Base-by-base conservation (phyloP, 2,888 invertebrate species). In the Cheilosia soror region DNA sequence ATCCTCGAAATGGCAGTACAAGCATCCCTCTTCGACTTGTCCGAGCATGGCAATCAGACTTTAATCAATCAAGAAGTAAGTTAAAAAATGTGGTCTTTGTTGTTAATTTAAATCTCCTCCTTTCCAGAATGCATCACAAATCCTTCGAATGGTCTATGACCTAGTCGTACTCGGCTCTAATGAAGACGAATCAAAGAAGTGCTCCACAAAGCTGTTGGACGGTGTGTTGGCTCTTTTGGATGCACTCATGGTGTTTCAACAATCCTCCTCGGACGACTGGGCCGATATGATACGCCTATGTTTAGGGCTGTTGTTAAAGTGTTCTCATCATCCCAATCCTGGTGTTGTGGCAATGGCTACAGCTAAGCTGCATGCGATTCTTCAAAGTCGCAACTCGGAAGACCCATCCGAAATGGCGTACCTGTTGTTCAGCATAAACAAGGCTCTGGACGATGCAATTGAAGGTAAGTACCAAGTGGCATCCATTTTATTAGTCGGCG, bases 261-360 rank as follows among this genome's bases (percentile, higher is more conserved):
- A 93, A 55, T 92, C 91, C 25, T 91, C 92, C 2, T 91, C 90
- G 0, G 93, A 93, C 76, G 93, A 93, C 86, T 94, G 93, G 93
- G 92, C 93, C 5, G 94, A 94, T 89, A 94, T 94, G 93, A 93
- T 93, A 29, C 93, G 93, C 15, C 89, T 94, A 25, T 92, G 93
- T 69, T 89, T 93, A 81, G 93, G 93, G 1, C 89, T 93, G 20
- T 85, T 93, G 37, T 88, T 93, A 2, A 93, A 93, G 82, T 93
- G 93, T 87, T 93, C 93, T 0, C 92, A 92, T 87, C 92, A 92
- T 88, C 92, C 92, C 0, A 92, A 93, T 89, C 91, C 93, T 1
- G 93, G 94, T 87, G 91, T 94, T 71, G 94, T 94, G 88, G 94
- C 94, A 49, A 93, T 94, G 90, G 94, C 94, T 0, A 93, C 94